Base-by-base conservation (phyloP, 2,797 vertebrate species). In the Momotus momota region DNA sequence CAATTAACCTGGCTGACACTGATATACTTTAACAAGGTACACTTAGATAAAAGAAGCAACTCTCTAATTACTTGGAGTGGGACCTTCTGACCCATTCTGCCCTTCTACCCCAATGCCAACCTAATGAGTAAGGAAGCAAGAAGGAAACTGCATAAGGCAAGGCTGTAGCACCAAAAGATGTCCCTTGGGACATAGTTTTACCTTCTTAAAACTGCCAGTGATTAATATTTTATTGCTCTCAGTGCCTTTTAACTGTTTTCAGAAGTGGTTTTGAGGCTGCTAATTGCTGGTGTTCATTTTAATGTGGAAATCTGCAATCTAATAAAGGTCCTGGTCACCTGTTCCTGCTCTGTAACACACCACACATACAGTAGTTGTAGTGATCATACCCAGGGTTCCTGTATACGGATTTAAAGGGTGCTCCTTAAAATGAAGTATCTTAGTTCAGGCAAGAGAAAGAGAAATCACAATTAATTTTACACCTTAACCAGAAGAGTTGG, bases 1-100 rank as follows among this genome's bases (percentile, higher is more conserved):
- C 98, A 98, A 98, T 98, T 98, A 98, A 98, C 98, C 98, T 97
- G 96, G 97, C 98, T 98, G 98, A 98, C 98, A 98, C 98, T 97
- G 98, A 98, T 98, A 98, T 98, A 98, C 98, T 98, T 97, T 98
- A 98, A 98, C 98, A 98, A 98, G 98, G 98, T 97, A 98, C 97
- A 96, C 97, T 98, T 98, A 98, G 98, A 98, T 98, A 98, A 98
- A 98, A 98, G 98, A 98, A 98, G 96, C 96, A 98, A 98, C 98
- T 98, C 98, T 98, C 98, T 98, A 98, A 98, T 98, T 98, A 98
- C 98, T 98, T 98, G 97, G 97, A 98, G 97, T 52, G 23, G 97
- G 97, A 98, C 98, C 98, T 98, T 96, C 96, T 98, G 98, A 98
- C 98, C 98, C 97, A 97, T 97, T 98, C 97, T 97, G 96, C 96